A percentile compares a stretch with the other conserved stretches of the same genome.
Conservation (phyloP, 1,140 invertebrate species). For the Conus betulinus region DNA sequence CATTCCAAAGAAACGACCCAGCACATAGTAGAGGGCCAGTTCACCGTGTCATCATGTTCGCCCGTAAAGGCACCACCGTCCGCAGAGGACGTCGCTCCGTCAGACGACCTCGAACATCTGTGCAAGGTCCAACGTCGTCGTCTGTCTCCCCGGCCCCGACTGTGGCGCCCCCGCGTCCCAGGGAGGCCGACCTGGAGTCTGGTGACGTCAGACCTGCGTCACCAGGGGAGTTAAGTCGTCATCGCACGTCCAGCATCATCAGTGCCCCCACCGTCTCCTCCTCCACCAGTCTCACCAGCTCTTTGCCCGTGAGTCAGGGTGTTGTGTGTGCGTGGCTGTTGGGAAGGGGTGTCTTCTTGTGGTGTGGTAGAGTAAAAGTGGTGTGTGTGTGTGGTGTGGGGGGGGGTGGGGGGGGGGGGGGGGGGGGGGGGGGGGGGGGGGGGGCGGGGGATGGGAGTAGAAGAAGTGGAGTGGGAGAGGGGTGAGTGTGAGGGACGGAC, state of each 20-base stretch:
- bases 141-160: not conserved
- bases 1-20: too few relatives aligned
- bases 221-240: not conserved
- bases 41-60: not conserved
- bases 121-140: not conserved
- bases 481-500: too few relatives aligned
- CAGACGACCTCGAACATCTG: not conserved
- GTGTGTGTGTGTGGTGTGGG: too few relatives aligned
- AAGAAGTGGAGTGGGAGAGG: too few relatives aligned
- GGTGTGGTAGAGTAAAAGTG: too few relatives aligned
- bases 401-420: too few relatives aligned
- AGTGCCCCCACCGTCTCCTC: not conserved
- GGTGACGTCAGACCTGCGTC: constrained; percentile 8
- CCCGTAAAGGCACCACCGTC: constrained; percentile 13
- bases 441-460: too few relatives aligned
- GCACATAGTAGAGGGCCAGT: too few relatives aligned
- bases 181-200: not conserved
- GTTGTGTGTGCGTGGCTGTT: too few relatives aligned
- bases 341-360: too few relatives aligned
- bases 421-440: too few relatives aligned
- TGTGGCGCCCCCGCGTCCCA: not conserved
- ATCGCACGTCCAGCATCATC: not conserved
- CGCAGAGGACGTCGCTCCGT: not conserved
- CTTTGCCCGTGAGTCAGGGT: not conserved
- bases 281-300: not conserved